A percentile compares a stretch with the other conserved stretches of the same genome.
Evolutionary conservation across 2,113 vertebrate genomes (phyloP).

Genomic region (Menidia beryllina): DNA sequence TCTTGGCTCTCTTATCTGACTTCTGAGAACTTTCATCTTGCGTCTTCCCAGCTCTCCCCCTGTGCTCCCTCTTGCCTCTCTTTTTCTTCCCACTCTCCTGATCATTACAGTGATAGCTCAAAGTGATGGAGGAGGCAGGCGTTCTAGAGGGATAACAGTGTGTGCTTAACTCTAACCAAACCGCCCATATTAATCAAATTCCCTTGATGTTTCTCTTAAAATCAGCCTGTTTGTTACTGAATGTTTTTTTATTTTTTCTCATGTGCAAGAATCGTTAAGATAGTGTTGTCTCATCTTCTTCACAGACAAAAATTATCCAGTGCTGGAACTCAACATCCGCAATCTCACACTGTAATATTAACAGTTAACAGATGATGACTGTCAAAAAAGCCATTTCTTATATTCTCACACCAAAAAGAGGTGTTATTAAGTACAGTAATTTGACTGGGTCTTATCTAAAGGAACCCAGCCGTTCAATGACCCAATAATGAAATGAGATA

Average conservation of each 20-base stretch:
- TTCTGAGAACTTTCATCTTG: slow-evolving; percentile 50
- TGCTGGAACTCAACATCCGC: too few species aligned
- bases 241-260: slow-evolving; percentile 12
- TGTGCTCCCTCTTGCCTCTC: slow-evolving; percentile 29
- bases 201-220: slow-evolving; percentile 55
- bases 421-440: too few species aligned
- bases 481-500: too few species aligned
- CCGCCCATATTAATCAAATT: slow-evolving; percentile 28
- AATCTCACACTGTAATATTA: too few species aligned
- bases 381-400: too few species aligned
- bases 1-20: slow-evolving; percentile 69
- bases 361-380: too few species aligned
- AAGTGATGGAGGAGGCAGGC: slow-evolving; percentile 40
- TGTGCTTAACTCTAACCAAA: slow-evolving; percentile 22
- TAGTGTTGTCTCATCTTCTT: not conserved
- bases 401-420: too few species aligned
- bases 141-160: slow-evolving; percentile 47
- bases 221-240: slow-evolving; percentile 69
- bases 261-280: not conserved
- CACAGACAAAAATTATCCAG: not conserved
- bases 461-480: too few species aligned
- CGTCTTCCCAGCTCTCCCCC: slow-evolving; percentile 25
- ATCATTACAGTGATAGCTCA: slow-evolving; percentile 49
- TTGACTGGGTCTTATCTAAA: too few species aligned
- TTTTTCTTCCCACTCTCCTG: slow-evolving; percentile 34